Evolutionary conservation across 1,140 invertebrate genomes (phyloP).

Genomic region (Achatina immaculata): DNA sequence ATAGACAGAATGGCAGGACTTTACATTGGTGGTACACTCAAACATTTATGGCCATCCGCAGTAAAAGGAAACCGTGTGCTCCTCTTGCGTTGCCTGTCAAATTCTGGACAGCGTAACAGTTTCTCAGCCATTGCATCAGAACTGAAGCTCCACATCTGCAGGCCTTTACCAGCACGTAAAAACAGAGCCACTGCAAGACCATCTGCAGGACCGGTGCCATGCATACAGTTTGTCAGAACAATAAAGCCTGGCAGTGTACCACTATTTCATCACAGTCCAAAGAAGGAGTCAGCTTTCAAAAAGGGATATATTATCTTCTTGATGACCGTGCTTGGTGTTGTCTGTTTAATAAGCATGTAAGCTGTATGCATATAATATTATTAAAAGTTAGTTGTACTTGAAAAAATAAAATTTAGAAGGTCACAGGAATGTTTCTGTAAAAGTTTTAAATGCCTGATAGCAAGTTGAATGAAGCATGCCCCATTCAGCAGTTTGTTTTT

Average conservation of each 20-base stretch:
- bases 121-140: neutral
- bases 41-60: neutral
- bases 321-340: slow-evolving; percentile 1
- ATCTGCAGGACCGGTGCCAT: neutral
- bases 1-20: neutral
- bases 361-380: too few relatives aligned
- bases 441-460: too few relatives aligned
- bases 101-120: neutral
- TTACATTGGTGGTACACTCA: neutral
- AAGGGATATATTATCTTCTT: slow-evolving; percentile 36
- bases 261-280: slow-evolving; percentile 43
- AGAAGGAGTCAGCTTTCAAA: slow-evolving; percentile 26
- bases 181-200: neutral
- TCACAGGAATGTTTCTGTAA: too few relatives aligned
- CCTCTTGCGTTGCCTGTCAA: neutral
- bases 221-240: neutral
- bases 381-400: too few relatives aligned
- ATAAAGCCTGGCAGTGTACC: slow-evolving; percentile 32
- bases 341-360: too few relatives aligned
- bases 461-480: too few relatives aligned
- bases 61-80: neutral
- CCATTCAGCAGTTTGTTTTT: too few relatives aligned
- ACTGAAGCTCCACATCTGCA: neutral
- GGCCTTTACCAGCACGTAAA: neutral
- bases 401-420: too few relatives aligned